phyloP scores from a whole-genome alignment of 2,113 vertebrate species.

The Mobula hypostoma region DNA sequence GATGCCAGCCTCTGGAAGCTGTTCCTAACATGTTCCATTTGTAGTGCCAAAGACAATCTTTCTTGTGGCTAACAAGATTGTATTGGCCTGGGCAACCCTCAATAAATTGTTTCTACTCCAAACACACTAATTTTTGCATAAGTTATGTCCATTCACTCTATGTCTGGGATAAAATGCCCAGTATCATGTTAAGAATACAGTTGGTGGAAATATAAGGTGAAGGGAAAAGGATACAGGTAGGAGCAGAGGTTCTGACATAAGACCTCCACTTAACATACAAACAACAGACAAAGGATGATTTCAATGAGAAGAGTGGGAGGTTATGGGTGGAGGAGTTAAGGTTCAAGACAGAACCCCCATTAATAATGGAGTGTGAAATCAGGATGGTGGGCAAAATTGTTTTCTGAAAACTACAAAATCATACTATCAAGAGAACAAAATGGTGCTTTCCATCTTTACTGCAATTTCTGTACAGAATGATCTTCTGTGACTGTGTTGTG shows the following conservation, averaged over 20 bases:
- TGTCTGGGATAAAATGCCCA: not conserved
- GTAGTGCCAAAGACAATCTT: too few species aligned
- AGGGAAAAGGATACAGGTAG: not conserved
- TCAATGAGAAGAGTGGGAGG: not conserved
- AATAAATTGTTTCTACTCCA: not conserved
- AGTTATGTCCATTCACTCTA: not conserved
- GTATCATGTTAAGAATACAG: not conserved
- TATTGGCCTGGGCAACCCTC: too few species aligned
- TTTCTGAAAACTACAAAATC: not conserved
- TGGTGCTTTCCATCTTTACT: too few species aligned
- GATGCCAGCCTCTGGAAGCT: not conserved
- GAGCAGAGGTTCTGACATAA: not conserved
- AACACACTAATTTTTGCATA: not conserved
- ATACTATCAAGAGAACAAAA: too few species aligned
- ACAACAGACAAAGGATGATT: not conserved
- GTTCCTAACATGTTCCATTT: not conserved
- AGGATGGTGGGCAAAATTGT: too few species aligned
- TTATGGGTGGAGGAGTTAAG: not conserved
- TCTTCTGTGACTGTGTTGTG: too few species aligned
- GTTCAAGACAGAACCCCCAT: too few species aligned
- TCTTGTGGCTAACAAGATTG: too few species aligned
- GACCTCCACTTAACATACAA: not conserved
- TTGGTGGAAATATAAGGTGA: not conserved
- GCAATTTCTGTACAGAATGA: too few species aligned
- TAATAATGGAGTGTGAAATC: not conserved